A percentile compares a stretch with the other conserved stretches of the same genome.
phyloP scores from a whole-genome alignment of 2,888 invertebrate genomes.

The Chorisops tibialis region DNA sequence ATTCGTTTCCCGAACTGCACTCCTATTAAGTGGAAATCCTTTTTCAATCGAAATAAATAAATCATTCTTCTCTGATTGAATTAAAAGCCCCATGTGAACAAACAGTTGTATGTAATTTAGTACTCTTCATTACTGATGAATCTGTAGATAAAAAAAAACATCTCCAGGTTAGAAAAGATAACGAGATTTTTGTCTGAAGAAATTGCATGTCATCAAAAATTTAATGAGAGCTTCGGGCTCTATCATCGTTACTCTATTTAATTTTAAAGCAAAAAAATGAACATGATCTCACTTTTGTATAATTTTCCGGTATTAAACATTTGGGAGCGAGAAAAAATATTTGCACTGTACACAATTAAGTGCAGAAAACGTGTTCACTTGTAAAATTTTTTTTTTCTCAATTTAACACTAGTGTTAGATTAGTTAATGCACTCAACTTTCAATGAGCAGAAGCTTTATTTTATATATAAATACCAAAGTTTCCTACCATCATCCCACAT shows the following conservation, averaged over 20 bases:
- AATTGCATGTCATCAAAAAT: constrained; percentile 20
- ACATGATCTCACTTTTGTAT: neutral
- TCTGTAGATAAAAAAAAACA: too few species aligned
- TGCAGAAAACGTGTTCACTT: too few species aligned
- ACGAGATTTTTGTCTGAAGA: neutral
- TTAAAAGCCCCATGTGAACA: constrained; percentile 11
- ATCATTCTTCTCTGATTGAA: too few species aligned
- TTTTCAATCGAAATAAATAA: neutral
- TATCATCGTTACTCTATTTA: neutral
- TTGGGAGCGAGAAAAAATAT: neutral
- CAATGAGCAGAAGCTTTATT: too few species aligned
- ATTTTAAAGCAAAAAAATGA: too few species aligned
- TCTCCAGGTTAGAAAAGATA: too few species aligned
- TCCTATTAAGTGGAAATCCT: neutral
- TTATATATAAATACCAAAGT: too few species aligned
- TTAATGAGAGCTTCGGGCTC: constrained; percentile 18
- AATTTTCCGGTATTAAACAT: constrained; percentile 21
- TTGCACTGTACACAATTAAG: neutral
- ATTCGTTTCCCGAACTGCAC: too few species aligned
- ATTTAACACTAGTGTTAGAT: too few species aligned
- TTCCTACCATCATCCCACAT: too few species aligned
- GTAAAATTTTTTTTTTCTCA: too few species aligned
- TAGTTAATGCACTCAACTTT: too few species aligned
- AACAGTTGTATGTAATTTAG: constrained; percentile 2
- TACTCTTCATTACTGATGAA: neutral